phyloP scores from a whole-genome alignment of 1,140 invertebrate genomes.

The Macrocentrus cingulum region DNA sequence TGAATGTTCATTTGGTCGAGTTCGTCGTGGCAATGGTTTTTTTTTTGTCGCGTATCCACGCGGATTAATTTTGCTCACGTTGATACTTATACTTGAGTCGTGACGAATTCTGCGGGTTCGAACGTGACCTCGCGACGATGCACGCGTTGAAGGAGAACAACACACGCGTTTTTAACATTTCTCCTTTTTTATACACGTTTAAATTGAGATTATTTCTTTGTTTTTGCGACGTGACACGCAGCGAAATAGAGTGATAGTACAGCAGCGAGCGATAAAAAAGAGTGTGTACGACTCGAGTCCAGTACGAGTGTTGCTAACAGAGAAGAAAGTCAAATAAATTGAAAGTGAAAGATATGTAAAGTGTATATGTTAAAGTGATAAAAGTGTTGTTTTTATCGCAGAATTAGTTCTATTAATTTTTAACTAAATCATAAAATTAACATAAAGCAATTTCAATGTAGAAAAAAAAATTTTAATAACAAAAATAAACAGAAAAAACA shows the following conservation, averaged over 20 bases:
- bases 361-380: neutral
- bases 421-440: neutral
- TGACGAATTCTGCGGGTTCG: conserved; percentile 37
- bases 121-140: conserved; percentile 50
- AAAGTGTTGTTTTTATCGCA: neutral
- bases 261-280: conserved; percentile 22
- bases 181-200: neutral
- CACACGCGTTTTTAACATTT: conserved; percentile 7
- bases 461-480: no score
- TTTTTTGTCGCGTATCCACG: no score
- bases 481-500: no score
- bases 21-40: neutral
- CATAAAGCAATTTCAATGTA: neutral
- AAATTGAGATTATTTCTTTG: neutral
- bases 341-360: neutral
- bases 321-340: neutral
- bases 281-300: conserved; percentile 20
- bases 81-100: conserved; percentile 17
- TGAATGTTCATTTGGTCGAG: neutral
- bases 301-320: conserved; percentile 11
- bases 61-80: conserved; percentile 14
- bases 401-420: no score
- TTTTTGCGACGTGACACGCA: conserved; percentile 8
- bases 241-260: conserved; percentile 17
- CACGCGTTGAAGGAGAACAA: conserved; percentile 37